Evolutionary conservation across 1,140 invertebrate genomes (phyloP).

Genomic region (Bilobella aurantiaca): DNA sequence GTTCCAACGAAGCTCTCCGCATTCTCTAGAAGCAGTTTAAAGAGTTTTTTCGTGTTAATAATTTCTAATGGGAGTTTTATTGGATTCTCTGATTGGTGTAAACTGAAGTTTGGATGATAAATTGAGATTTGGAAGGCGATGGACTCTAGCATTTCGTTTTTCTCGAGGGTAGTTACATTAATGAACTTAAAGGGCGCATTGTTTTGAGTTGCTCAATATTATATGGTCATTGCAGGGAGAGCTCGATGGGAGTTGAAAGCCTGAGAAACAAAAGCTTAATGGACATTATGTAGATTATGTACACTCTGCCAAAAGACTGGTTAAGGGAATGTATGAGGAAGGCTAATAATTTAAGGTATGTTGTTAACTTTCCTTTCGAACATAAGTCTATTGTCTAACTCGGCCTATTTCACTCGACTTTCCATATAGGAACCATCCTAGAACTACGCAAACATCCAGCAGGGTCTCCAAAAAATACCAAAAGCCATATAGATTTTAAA

Average conservation of each 20-base stretch:
- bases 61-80: slow-evolving; percentile 4
- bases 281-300: slow-evolving; percentile 5
- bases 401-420: neutral
- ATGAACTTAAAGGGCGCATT: neutral
- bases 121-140: neutral
- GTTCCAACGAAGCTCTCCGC: too few species aligned
- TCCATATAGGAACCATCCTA: neutral
- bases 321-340: neutral
- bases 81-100: neutral
- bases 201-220: neutral
- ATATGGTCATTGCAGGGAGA: neutral
- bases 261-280: slow-evolving; percentile 1
- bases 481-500: too few species aligned
- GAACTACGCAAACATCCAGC: too few species aligned
- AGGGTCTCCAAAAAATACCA: too few species aligned
- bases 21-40: too few species aligned
- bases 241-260: neutral
- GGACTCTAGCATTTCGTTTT: neutral
- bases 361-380: neutral
- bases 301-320: slow-evolving; percentile 3
- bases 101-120: slow-evolving; percentile 2
- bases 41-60: too few species aligned
- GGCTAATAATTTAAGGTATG: slow-evolving; percentile 2
- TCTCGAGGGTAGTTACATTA: too few species aligned
- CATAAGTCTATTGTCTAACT: neutral